These are phyloP conservation scores for Crenuchus spilurus DNA, from an alignment of 2,797 vertebrate species.

Conservation along the genomic window DNA sequence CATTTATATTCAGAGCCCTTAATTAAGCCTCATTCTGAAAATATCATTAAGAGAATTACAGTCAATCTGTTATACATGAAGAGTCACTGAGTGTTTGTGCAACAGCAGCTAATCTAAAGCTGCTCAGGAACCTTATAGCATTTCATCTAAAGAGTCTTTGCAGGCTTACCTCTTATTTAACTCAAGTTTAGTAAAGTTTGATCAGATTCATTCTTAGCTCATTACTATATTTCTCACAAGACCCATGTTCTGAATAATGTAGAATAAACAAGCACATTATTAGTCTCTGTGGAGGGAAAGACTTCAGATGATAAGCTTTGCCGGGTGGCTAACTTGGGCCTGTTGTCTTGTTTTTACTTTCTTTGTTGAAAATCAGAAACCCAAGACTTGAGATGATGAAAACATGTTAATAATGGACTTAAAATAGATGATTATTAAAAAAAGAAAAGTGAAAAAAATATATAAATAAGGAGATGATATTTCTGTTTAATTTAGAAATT, in stretches of 20 bases:
- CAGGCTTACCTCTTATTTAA: background rate
- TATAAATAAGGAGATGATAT: slow-evolving; percentile 83
- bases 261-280: slow-evolving; percentile 45
- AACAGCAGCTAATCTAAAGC: background rate
- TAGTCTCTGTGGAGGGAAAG: background rate
- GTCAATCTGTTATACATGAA: background rate
- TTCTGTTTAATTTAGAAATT: slow-evolving; percentile 85
- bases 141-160: slow-evolving; percentile 16
- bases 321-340: slow-evolving; percentile 68
- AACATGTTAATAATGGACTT: slow-evolving; percentile 73
- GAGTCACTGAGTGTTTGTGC: background rate
- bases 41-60: background rate
- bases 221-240: background rate
- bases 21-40: background rate
- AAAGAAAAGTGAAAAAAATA: slow-evolving; percentile 64
- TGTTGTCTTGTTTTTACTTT: slow-evolving; percentile 78
- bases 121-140: slow-evolving; percentile 17
- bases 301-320: slow-evolving; percentile 12
- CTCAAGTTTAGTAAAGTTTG: background rate
- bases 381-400: slow-evolving; percentile 72
- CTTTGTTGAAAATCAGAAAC: slow-evolving; percentile 76
- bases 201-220: background rate
- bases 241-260: slow-evolving; percentile 12
- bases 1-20: background rate
- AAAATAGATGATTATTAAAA: slow-evolving; percentile 67